Evolutionary conservation across 2,113 vertebrate species (phyloP).

Genomic region (Donacobius atricapilla): DNA sequence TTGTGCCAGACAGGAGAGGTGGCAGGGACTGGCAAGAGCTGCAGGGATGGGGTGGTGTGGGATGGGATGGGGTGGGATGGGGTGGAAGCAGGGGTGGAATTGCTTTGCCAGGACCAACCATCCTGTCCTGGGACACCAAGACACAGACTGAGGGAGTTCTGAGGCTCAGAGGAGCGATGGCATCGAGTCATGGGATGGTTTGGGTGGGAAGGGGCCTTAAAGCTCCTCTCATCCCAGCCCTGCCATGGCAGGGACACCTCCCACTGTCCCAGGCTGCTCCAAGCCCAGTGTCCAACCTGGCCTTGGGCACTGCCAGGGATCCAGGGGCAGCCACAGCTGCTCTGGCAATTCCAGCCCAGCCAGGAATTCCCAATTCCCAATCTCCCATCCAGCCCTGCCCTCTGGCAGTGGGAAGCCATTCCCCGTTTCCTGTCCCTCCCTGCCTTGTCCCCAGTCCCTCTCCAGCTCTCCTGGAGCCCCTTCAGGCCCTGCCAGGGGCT

Average conservation of each 20-base stretch:
- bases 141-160: fast-evolving
- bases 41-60: too few species aligned
- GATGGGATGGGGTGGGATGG: neutral
- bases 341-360: neutral
- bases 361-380: too few species aligned
- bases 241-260: neutral
- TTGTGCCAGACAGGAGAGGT: fast-evolving
- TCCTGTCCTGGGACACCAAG: neutral
- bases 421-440: neutral
- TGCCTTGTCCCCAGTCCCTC: neutral
- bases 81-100: fast-evolving
- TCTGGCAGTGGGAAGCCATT: neutral
- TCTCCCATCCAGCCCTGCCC: too few species aligned
- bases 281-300: neutral
- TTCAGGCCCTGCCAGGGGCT: neutral
- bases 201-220: fast-evolving
- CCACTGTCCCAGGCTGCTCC: neutral
- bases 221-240: neutral
- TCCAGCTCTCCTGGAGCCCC: neutral
- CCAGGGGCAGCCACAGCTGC: neutral
- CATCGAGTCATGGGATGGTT: neutral
- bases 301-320: neutral
- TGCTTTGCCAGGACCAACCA: fast-evolving
- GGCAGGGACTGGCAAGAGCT: fast-evolving
- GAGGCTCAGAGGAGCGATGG: fast-evolving